Percentiles rank a stretch among this genome's conserved stretches.
Conservation (phyloP, 2,888 invertebrate species). For the Polydesmus complanatus region DNA sequence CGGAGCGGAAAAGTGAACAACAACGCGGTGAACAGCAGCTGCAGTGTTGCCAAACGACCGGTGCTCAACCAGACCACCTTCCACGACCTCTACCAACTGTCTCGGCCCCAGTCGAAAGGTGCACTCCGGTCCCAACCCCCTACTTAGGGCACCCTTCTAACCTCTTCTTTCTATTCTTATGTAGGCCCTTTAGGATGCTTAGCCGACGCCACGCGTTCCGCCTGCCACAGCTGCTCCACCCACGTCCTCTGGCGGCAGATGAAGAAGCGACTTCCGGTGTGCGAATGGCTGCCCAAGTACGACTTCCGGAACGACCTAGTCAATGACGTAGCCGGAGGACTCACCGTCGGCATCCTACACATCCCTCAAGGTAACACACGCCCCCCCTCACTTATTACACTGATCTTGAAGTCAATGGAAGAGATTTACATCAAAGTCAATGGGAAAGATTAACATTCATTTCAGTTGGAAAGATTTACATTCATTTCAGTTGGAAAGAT, state of each 20-base stretch:
- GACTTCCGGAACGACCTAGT: conserved; percentile 15
- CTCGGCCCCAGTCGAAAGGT: conserved; percentile 11
- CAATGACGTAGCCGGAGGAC: conserved; percentile 13
- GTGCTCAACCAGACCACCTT: conserved; percentile 11
- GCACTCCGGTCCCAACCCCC: not conserved
- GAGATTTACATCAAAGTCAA: too few relatives aligned
- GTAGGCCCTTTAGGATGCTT: conserved; percentile 3
- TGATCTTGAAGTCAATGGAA: too few relatives aligned
- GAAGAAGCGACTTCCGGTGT: conserved; percentile 21
- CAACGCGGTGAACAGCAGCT: not conserved
- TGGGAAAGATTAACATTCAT: too few relatives aligned
- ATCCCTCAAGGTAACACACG: conserved; percentile 16
- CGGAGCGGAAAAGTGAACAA: not conserved
- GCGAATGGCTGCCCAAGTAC: conserved; percentile 23
- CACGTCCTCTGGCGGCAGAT: conserved; percentile 11
- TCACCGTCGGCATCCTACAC: conserved; percentile 17
- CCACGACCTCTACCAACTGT: conserved; percentile 12
- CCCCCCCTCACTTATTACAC: too few relatives aligned
- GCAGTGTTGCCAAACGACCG: not conserved
- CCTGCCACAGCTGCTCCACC: conserved; percentile 6
- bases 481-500: too few relatives aligned
- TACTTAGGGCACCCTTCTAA: not conserved
- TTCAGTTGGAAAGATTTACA: too few relatives aligned
- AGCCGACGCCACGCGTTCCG: conserved; percentile 3
- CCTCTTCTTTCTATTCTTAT: not conserved